These are phyloP conservation scores for Drosophila sp. DNA, from an alignment of 1,140 invertebrate genomes.

Conservation along the genomic window DNA sequence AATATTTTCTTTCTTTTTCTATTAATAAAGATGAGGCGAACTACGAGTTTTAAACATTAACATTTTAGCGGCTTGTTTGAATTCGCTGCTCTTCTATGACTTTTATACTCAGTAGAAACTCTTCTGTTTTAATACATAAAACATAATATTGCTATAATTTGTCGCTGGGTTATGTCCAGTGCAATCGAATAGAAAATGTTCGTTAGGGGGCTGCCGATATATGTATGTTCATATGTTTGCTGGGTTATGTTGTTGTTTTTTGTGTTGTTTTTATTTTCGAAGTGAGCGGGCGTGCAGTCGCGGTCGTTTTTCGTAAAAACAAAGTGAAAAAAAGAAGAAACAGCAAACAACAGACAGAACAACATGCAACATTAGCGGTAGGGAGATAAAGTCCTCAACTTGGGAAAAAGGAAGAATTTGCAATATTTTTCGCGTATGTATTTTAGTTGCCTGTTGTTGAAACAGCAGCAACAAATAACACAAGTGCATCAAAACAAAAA, in stretches of 20 bases:
- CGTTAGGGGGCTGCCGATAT: too few species aligned
- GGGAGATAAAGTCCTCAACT: neutral
- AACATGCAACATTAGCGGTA: neutral
- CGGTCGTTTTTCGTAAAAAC: conserved; percentile 5
- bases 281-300: neutral
- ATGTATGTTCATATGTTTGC: too few species aligned
- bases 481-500: neutral
- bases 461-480: neutral
- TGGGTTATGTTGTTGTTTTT: neutral
- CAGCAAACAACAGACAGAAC: neutral
- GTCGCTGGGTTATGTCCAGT: too few species aligned
- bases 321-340: neutral
- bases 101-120: too few species aligned
- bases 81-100: too few species aligned
- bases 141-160: too few species aligned
- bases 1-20: too few species aligned
- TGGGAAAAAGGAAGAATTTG: neutral
- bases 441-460: neutral
- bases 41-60: too few species aligned
- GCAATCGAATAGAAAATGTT: too few species aligned
- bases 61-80: too few species aligned
- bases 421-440: neutral
- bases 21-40: too few species aligned
- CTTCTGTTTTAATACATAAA: too few species aligned
- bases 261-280: conserved; percentile 1